These are phyloP conservation scores for Trematomus loennbergii DNA, from an alignment of 2,113 vertebrate genomes.

Conservation along the genomic window DNA sequence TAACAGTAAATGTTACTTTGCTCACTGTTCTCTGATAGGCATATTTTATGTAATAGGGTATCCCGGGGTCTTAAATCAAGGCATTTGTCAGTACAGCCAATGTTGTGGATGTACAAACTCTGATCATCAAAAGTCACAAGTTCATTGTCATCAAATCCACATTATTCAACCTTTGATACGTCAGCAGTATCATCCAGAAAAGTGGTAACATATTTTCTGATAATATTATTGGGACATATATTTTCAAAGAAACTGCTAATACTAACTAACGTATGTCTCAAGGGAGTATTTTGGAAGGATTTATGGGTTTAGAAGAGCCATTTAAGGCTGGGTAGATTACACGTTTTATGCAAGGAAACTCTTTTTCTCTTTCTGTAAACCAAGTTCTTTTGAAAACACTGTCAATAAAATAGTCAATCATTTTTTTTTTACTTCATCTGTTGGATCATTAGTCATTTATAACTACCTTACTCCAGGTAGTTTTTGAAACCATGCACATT, in stretches of 20 bases:
- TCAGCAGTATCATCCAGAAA: neutral
- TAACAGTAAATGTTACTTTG: neutral
- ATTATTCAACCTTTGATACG: neutral
- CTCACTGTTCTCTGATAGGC: neutral
- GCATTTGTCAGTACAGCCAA: neutral
- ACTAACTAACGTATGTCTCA: neutral
- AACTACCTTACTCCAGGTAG: no score
- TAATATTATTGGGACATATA: neutral
- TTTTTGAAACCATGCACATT: neutral
- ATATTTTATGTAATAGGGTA: neutral
- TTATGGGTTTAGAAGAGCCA: neutral
- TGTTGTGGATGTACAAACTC: neutral
- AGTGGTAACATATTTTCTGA: neutral
- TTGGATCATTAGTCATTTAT: neutral
- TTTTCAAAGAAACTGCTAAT: neutral
- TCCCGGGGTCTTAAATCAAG: neutral
- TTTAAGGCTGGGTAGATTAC: neutral
- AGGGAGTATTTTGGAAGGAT: neutral
- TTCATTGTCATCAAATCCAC: neutral
- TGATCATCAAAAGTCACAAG: neutral
- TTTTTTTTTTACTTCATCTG: conserved; percentile 3
- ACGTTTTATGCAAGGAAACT: neutral
- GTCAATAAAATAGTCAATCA: neutral
- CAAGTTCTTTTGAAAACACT: neutral
- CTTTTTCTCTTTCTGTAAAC: neutral